phyloP scores from a whole-genome alignment of 2,113 vertebrate species.

The Otus sunia region DNA sequence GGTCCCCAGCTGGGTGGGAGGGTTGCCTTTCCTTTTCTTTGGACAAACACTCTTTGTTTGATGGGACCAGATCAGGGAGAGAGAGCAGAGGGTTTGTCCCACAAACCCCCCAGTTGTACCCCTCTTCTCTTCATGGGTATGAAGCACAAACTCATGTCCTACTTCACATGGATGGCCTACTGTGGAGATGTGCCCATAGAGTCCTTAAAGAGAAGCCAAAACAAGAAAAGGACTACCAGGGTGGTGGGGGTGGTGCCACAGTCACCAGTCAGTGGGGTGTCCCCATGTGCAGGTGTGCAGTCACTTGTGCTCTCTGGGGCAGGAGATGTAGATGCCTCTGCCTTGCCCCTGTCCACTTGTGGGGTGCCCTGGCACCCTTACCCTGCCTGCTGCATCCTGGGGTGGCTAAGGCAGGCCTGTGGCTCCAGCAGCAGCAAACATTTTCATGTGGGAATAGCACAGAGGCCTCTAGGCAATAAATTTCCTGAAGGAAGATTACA shows the following conservation, averaged over 20 bases:
- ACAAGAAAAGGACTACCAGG: not conserved
- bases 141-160: not conserved
- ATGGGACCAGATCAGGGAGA: not conserved
- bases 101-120: not conserved
- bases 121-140: not conserved
- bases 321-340: not conserved
- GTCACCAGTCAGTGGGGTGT: not conserved
- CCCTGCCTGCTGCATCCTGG: fast-evolving
- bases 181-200: not conserved
- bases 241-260: too few species aligned
- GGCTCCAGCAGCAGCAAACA: not conserved
- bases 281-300: not conserved
- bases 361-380: not conserved
- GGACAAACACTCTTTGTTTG: conserved; percentile 9
- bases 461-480: not conserved
- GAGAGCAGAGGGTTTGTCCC: not conserved
- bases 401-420: not conserved
- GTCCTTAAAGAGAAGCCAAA: not conserved
- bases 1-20: fast-evolving
- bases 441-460: not conserved
- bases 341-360: not conserved
- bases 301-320: not conserved
- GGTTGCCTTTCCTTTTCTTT: not conserved
- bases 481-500: conserved; percentile 4
- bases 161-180: not conserved